A percentile compares a stretch with the other conserved stretches of the same genome.
Conservation (phyloP, 2,888 invertebrate species). For the Pinctada fucata region DNA sequence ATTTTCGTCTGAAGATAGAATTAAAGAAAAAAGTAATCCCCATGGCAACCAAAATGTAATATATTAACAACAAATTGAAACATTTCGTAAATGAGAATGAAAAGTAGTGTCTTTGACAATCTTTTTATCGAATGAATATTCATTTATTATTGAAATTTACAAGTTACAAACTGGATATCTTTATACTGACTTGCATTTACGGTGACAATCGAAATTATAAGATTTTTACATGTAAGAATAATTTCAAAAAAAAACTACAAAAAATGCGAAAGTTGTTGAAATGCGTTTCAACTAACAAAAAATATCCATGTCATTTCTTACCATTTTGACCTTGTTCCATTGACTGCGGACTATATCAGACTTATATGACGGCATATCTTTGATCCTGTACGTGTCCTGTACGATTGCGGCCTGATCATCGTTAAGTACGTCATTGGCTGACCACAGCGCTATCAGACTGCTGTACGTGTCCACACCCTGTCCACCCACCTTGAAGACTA, state of each 20-base stretch:
- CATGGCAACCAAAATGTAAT: background rate
- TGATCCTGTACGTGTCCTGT: conserved; percentile 18
- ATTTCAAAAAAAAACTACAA: conserved; percentile 1
- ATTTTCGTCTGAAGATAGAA: conserved; percentile 29
- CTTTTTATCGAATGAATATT: too few species aligned
- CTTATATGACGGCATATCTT: conserved; percentile 32
- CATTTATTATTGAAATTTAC: too few species aligned
- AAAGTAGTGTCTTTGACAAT: too few species aligned
- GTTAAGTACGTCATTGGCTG: conserved; percentile 15
- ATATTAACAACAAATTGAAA: too few species aligned
- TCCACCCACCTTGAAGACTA: conserved; percentile 36
- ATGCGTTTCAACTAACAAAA: background rate
- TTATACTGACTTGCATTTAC: too few species aligned
- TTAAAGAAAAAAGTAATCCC: too few species aligned
- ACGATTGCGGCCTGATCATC: conserved; percentile 19
- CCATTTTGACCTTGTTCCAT: conserved; percentile 15
- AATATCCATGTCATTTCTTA: background rate
- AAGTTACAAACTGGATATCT: too few species aligned
- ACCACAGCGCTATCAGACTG: conserved; percentile 24
- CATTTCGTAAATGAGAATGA: too few species aligned
- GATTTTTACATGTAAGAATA: background rate
- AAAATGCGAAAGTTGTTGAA: background rate
- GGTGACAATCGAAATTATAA: too few species aligned
- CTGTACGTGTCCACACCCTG: conserved; percentile 9
- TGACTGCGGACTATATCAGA: conserved; percentile 15